Percentiles rank a stretch among this genome's conserved stretches.
These are phyloP conservation scores for Temnothorax ravouxi DNA, from an alignment of 2,888 invertebrate species.

Conservation along the genomic window DNA sequence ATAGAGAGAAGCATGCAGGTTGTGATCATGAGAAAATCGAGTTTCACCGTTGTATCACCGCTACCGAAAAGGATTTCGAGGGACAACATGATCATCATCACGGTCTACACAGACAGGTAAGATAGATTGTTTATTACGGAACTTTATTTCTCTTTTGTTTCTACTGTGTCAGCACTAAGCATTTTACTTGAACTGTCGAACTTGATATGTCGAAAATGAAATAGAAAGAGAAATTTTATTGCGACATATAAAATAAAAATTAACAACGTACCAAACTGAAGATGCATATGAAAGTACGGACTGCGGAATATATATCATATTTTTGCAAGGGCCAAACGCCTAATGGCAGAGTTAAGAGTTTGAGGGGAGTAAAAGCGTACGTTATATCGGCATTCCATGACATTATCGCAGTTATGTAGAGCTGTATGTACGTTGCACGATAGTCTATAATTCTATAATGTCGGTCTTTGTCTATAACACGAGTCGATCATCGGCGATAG, in stretches of 20 bases:
- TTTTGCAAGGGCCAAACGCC: conserved; percentile 24
- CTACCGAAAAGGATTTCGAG: neutral
- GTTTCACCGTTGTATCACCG: neutral
- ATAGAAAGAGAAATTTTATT: neutral
- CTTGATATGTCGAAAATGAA: neutral
- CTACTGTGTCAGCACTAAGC: neutral
- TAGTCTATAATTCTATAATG: neutral
- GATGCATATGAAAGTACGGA: neutral
- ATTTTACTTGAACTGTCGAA: neutral
- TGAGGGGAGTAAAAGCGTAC: conserved; percentile 1
- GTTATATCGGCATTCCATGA: neutral
- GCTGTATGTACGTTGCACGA: neutral
- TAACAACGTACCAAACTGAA: conserved; percentile 1
- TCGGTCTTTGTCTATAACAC: neutral
- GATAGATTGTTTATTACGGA: neutral
- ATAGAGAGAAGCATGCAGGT: conserved; percentile 27
- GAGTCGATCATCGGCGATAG: neutral
- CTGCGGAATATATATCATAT: neutral
- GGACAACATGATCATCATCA: neutral
- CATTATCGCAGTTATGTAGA: neutral
- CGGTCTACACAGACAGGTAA: neutral
- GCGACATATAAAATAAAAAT: neutral
- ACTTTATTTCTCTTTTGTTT: neutral
- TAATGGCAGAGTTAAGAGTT: neutral
- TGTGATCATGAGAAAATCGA: conserved; percentile 20